Percentiles rank a stretch among this genome's conserved stretches.
Evolutionary conservation across 2,888 invertebrate genomes (phyloP).

Genomic region (Athalia circularis): DNA sequence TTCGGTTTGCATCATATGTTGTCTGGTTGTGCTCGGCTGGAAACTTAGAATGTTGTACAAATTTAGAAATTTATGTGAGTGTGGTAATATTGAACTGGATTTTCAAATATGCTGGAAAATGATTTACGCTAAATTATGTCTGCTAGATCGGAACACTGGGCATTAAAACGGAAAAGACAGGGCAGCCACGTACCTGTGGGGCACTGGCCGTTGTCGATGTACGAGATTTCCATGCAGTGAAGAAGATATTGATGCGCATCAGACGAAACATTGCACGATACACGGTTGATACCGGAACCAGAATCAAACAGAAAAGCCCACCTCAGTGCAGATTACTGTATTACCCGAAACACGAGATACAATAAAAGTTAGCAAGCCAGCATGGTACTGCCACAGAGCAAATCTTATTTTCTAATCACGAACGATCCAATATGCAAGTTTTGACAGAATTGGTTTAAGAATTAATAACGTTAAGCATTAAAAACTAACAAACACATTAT

Average conservation of each 20-base stretch:
- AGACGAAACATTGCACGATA: constrained; percentile 64
- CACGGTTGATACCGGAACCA: constrained; percentile 59
- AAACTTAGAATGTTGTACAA: neutral
- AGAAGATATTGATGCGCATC: constrained; percentile 62
- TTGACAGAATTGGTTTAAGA: too few relatives aligned
- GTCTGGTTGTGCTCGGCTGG: neutral
- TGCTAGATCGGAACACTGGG: too few relatives aligned
- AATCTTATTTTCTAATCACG: constrained; percentile 43
- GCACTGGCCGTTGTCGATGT: constrained; percentile 60
- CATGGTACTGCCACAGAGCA: constrained; percentile 59
- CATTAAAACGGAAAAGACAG: neutral
- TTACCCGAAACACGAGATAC: constrained; percentile 67
- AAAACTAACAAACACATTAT: too few relatives aligned
- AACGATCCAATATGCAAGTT: too few relatives aligned
- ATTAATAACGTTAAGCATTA: too few relatives aligned
- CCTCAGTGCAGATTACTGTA: constrained; percentile 68
- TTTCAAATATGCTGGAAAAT: too few relatives aligned
- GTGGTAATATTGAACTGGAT: too few relatives aligned
- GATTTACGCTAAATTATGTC: too few relatives aligned
- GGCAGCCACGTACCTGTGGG: constrained; percentile 65
- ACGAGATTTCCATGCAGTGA: constrained; percentile 63
- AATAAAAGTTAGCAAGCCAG: constrained; percentile 62
- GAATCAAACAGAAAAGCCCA: constrained; percentile 71
- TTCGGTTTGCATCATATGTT: neutral
- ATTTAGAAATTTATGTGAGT: too few relatives aligned